Conservation (phyloP, 2,797 vertebrate genomes). For the Pempheris klunzingeri region DNA sequence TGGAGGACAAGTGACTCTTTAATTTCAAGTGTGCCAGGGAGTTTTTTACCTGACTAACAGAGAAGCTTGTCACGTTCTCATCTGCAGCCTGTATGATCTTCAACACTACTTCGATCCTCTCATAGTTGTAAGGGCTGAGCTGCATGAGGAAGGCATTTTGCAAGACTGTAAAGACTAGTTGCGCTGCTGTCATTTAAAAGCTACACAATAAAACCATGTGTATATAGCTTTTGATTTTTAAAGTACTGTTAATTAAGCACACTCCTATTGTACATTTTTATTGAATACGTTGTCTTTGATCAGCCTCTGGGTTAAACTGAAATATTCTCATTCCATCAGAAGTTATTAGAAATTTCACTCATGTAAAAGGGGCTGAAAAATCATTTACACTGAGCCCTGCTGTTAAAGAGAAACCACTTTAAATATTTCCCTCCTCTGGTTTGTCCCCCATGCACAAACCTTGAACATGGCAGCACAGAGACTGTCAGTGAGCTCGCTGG, state of each 20-base stretch:
- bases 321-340: neutral
- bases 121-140: slow-evolving; percentile 97
- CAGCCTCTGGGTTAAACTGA: no score
- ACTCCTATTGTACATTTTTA: no score
- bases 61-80: slow-evolving; percentile 86
- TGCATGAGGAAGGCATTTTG: slow-evolving; percentile 68
- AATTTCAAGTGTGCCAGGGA: neutral
- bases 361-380: neutral
- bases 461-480: slow-evolving; percentile 90
- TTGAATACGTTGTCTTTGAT: no score
- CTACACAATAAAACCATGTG: neutral
- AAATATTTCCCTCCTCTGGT: neutral
- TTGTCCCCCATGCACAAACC: slow-evolving; percentile 77
- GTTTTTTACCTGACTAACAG: slow-evolving; percentile 88
- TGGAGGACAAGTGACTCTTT: neutral
- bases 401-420: neutral
- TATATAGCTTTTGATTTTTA: neutral
- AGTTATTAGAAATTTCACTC: neutral
- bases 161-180: slow-evolving; percentile 19
- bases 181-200: neutral
- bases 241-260: no score
- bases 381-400: neutral
- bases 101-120: slow-evolving; percentile 92
- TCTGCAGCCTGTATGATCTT: slow-evolving; percentile 91
- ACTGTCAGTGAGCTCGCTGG: slow-evolving; percentile 86